Evolutionary conservation across 1,140 invertebrate genomes (phyloP).

Genomic region (Ruditapes philippinarum): DNA sequence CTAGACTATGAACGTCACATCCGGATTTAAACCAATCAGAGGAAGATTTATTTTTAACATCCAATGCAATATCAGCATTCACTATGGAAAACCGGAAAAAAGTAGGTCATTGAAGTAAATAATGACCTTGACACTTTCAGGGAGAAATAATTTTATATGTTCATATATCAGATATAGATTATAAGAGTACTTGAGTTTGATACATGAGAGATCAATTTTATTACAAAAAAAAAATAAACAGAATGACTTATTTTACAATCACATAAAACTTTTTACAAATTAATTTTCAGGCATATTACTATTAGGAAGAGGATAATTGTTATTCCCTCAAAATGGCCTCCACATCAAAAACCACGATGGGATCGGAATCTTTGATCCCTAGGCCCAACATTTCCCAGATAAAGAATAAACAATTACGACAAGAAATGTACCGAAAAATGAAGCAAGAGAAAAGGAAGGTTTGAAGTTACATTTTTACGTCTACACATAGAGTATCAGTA

Average conservation of each 20-base stretch:
- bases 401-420: slow-evolving; percentile 84
- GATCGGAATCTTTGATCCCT: slow-evolving; percentile 62
- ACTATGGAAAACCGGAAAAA: not conserved
- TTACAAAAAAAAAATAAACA: no score
- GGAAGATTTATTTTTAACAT: not conserved
- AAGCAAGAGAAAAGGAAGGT: slow-evolving; percentile 84
- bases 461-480: no score
- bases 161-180: no score
- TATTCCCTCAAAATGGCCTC: slow-evolving; percentile 49
- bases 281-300: no score
- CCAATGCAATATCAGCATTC: slow-evolving; percentile 29
- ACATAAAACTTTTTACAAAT: no score
- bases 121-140: not conserved
- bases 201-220: no score
- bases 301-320: no score
- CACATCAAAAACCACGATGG: slow-evolving; percentile 48
- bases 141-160: no score
- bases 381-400: slow-evolving; percentile 83
- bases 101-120: not conserved
- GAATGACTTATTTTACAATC: no score
- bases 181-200: no score
- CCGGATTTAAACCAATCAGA: slow-evolving; percentile 4
- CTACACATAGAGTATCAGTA: no score
- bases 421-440: slow-evolving; percentile 83
- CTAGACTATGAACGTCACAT: slow-evolving; percentile 51